phyloP scores from a whole-genome alignment of 1,140 invertebrate species.

The Limonius californicus region DNA sequence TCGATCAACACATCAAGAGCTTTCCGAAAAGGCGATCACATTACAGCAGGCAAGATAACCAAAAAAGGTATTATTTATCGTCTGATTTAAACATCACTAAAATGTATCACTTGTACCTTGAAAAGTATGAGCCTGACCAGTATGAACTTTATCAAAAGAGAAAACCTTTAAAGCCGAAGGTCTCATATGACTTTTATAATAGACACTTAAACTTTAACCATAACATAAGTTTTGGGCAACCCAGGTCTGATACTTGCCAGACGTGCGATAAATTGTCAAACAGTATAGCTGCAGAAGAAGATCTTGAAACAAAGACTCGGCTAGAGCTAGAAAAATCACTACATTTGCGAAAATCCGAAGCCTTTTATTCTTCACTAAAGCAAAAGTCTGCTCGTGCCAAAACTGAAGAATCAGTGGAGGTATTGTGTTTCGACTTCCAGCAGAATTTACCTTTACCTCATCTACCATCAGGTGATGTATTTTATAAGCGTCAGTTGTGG shows the following conservation, averaged over 20 bases:
- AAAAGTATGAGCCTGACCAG: not conserved
- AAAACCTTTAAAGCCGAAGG: not conserved
- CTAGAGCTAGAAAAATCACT: too few species aligned
- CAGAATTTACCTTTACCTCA: conserved; percentile 10
- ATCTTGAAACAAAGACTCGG: not conserved
- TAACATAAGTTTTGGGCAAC: conserved; percentile 10
- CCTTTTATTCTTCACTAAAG: too few species aligned
- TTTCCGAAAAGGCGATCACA: too few species aligned
- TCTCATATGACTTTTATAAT: conserved; percentile 9
- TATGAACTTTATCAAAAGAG: not conserved
- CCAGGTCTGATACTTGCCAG: conserved; percentile 7
- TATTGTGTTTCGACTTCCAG: conserved; percentile 11
- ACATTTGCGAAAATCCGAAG: too few species aligned
- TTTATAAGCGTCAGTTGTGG: conserved; percentile 16
- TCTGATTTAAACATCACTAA: not conserved
- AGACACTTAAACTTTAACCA: conserved; percentile 2
- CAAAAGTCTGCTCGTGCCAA: not conserved
- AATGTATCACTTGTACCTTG: not conserved
- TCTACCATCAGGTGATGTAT: not conserved
- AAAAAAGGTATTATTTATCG: too few species aligned
- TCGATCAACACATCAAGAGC: too few species aligned
- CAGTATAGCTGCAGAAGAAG: conserved; percentile 4
- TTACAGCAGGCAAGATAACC: too few species aligned
- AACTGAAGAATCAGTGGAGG: conserved; percentile 5
- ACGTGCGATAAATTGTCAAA: conserved; percentile 4